Conservation (phyloP, 2,113 vertebrate species). For the Labeo rohita region DNA sequence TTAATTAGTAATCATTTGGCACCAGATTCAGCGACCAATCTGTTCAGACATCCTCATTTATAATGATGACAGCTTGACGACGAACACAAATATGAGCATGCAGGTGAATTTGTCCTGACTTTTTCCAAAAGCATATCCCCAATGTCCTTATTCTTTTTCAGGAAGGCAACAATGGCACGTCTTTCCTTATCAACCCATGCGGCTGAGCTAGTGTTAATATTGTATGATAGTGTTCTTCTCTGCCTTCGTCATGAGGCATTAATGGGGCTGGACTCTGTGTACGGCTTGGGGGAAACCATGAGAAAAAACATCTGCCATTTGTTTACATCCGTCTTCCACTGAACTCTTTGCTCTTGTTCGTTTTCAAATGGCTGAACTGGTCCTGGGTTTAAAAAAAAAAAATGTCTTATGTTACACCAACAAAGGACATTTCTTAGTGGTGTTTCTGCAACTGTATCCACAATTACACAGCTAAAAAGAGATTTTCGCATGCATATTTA, state of each 20-base stretch:
- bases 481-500: background rate
- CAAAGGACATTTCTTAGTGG: background rate
- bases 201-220: conserved; percentile 24
- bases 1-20: background rate
- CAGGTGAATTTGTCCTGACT: background rate
- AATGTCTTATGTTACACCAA: background rate
- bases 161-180: background rate
- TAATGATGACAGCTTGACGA: background rate
- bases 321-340: background rate
- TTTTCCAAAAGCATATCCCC: background rate
- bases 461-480: background rate
- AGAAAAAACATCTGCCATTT: conserved; percentile 31
- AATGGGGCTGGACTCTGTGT: background rate
- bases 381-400: background rate
- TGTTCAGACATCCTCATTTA: background rate
- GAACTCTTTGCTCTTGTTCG: background rate
- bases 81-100: background rate
- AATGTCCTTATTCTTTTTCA: background rate
- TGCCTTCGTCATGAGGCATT: background rate
- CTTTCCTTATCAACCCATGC: background rate
- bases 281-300: background rate
- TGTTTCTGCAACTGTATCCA: background rate
- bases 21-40: background rate
- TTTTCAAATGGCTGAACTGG: conserved; percentile 1
- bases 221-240: conserved; percentile 24